Conservation (phyloP, 2,888 invertebrate genomes). For the Eucera pruinosa region DNA sequence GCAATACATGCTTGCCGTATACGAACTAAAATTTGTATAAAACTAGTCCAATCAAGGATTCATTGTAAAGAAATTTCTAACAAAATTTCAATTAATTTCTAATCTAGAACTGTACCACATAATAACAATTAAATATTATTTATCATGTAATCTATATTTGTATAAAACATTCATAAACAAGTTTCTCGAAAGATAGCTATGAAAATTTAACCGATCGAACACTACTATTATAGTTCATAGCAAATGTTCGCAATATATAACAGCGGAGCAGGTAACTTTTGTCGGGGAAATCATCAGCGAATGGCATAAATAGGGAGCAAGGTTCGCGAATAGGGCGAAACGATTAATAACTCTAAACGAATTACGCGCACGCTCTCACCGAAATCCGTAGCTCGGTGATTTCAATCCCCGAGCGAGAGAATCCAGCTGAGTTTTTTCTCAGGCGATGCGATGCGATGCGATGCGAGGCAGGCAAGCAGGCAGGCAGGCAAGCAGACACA, state of each 20-base stretch:
- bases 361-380: conserved; percentile 7
- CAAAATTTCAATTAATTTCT: too few relatives aligned
- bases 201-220: not conserved
- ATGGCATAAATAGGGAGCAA: not conserved
- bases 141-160: too few relatives aligned
- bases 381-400: conserved; percentile 1
- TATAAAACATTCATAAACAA: too few relatives aligned
- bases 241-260: not conserved
- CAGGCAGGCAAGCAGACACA: not conserved
- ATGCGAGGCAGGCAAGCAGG: too few relatives aligned
- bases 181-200: too few relatives aligned
- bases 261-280: not conserved
- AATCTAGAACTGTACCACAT: too few relatives aligned
- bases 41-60: too few relatives aligned
- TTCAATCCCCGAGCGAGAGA: not conserved
- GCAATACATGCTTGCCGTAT: too few relatives aligned
- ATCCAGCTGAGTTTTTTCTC: conserved; percentile 15
- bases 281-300: not conserved
- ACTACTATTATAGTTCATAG: too few relatives aligned
- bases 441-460: not conserved
- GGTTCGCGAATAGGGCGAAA: not conserved
- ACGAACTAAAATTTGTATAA: too few relatives aligned
- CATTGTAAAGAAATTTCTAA: too few relatives aligned
- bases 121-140: too few relatives aligned
- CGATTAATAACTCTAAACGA: conserved; percentile 16